Evolutionary conservation across 2,888 invertebrate genomes (phyloP), one percentile per base, ranked within the genome.

Genomic region (Ophonus ardosiacus): DNA sequence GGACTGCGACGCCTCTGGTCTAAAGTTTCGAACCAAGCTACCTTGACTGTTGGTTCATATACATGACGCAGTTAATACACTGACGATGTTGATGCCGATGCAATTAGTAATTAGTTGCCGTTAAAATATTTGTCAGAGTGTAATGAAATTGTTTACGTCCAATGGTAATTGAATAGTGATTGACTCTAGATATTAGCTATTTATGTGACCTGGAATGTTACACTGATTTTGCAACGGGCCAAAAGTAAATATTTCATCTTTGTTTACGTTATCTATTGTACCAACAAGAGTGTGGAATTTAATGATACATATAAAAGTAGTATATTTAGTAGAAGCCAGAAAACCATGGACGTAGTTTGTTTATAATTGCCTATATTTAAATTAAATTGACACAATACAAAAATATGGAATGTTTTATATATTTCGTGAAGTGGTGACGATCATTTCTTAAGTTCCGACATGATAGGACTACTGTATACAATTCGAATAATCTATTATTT

Each of bases 81-180:
- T 68, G 38, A n/a, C 68, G 31, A 38, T 38, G 68, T 31, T 10
- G 31, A 38, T 38, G 65, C 65, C 43, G 43, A 6, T 43, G 43
- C 43, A 51, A 51, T 51, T 51, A 5, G 43, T 51, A 68, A 68
- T 68, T 68, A 24, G 38, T 68, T 68, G 15, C 38, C 68, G 68
- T 68, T 68, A 38, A 68, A 68, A 68, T 68, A 68, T 68, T 68
- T 68, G 38, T 68, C 68, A 31, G 38, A n/a, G 7, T 68, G 38
- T 68, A 68, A 68, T 68, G 68, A 38, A 68, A 68, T 31, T 68
- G 68, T 68, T 68, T 68, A 68, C 68, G 24, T 68, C 68, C 10
- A n/a, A 18, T 15, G n/a, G 68, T 68, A 68, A 31, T 68, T 68
- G 68, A 15, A n/a, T 68, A 15, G n/a, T 68, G 68, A 68, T 68